Conservation (phyloP, 2,888 invertebrate genomes). For the Neuroscelio doddi region DNA sequence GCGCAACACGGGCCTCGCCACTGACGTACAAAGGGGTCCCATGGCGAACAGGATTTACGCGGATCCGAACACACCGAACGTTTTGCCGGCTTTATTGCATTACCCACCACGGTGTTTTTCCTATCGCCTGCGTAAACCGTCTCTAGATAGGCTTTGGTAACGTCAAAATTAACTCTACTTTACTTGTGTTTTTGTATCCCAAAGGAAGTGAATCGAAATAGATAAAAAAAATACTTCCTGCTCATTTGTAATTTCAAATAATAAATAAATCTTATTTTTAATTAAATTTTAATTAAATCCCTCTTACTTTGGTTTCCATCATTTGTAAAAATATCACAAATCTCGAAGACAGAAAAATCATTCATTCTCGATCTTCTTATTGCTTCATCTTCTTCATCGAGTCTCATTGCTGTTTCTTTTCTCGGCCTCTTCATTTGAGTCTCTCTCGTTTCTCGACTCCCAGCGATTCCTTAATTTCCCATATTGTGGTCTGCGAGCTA, state of each 20-base stretch:
- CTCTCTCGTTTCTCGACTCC: constrained; percentile 25
- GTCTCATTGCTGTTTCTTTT: constrained; percentile 22
- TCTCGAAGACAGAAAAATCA: constrained; percentile 1
- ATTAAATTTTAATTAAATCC: no score
- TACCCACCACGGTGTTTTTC: constrained; percentile 62
- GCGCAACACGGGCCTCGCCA: constrained; percentile 43
- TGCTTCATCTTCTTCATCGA: constrained; percentile 3
- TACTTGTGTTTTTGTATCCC: no score
- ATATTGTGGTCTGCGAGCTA: constrained; percentile 58
- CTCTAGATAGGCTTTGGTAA: constrained; percentile 15
- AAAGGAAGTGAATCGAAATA: no score
- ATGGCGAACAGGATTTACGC: constrained; percentile 60
- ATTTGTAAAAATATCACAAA: no score
- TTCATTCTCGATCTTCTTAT: constrained; percentile 8
- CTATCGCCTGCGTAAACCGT: constrained; percentile 29
- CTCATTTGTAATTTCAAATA: no score
- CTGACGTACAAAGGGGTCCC: constrained; percentile 49
- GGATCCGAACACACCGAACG: constrained; percentile 51
- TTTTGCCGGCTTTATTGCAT: constrained; percentile 63
- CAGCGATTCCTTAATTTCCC: constrained; percentile 64
- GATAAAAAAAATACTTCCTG: no score
- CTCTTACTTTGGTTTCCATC: no score
- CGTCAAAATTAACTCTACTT: no score
- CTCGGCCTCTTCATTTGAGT: constrained; percentile 36
- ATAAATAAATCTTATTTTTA: no score